Conservation (phyloP, 2,797 vertebrate genomes). For the Enteromius radiatus region DNA sequence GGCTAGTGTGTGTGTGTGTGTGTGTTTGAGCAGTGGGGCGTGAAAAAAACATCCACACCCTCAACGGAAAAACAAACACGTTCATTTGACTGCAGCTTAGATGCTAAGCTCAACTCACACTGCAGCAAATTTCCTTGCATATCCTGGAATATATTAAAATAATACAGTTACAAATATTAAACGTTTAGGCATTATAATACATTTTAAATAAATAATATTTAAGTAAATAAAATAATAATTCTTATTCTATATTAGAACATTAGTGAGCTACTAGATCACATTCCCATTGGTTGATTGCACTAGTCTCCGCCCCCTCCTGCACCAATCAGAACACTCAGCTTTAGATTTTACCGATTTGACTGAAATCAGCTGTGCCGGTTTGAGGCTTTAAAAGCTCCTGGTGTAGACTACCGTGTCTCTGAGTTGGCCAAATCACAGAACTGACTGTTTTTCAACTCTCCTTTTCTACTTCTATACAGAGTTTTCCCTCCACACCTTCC, state of each 20-base stretch:
- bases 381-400: too few species aligned
- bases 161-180: background rate
- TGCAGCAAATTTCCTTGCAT: background rate
- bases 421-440: background rate
- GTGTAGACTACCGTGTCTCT: background rate
- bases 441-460: background rate
- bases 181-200: too few species aligned
- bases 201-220: too few species aligned
- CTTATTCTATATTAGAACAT: background rate
- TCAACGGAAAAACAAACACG: constrained; percentile 56
- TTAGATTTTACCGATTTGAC: too few species aligned
- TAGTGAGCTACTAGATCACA: background rate
- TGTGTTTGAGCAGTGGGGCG: constrained; percentile 24
- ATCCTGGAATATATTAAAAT: background rate
- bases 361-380: background rate
- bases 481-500: background rate
- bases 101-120: constrained; percentile 11
- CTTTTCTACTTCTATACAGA: background rate
- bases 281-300: background rate
- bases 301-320: background rate
- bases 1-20: background rate
- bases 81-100: constrained; percentile 43
- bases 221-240: background rate
- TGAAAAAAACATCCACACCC: constrained; percentile 45
- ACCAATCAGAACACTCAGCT: background rate